Conservation (phyloP, 2,888 invertebrate genomes). For the Gari tellinella region DNA sequence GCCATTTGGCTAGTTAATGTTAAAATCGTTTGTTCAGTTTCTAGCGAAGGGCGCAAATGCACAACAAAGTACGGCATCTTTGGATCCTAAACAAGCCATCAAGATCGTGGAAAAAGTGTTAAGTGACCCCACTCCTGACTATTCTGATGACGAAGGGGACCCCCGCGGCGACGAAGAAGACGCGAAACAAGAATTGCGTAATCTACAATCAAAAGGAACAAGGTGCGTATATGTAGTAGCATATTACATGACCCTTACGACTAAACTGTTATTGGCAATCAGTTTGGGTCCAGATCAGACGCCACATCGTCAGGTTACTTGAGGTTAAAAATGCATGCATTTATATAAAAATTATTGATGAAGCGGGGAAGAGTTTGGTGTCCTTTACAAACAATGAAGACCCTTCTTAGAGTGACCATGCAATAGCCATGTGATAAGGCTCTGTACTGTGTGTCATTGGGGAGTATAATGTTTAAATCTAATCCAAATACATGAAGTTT, state of each 20-base stretch:
- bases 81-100: conserved; percentile 38
- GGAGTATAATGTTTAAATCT: too few relatives aligned
- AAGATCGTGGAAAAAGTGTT: conserved; percentile 58
- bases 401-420: too few relatives aligned
- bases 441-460: too few relatives aligned
- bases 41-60: background rate
- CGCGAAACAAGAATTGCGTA: conserved; percentile 27
- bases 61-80: background rate
- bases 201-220: conserved; percentile 46
- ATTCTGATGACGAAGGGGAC: conserved; percentile 49
- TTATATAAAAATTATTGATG: too few relatives aligned
- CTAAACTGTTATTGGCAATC: background rate
- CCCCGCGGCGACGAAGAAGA: conserved; percentile 34
- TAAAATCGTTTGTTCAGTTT: background rate
- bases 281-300: too few relatives aligned
- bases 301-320: too few relatives aligned
- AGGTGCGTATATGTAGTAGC: conserved; percentile 12
- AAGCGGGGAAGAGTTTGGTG: too few relatives aligned
- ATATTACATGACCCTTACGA: background rate
- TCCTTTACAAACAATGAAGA: too few relatives aligned
- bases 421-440: too few relatives aligned
- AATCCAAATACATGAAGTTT: too few relatives aligned
- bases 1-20: too few relatives aligned
- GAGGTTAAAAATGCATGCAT: too few relatives aligned
- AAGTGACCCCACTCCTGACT: conserved; percentile 67